These are phyloP conservation scores for Auanema freiburgensis DNA, from an alignment of 2,888 invertebrate genomes.

Conservation along the genomic window DNA sequence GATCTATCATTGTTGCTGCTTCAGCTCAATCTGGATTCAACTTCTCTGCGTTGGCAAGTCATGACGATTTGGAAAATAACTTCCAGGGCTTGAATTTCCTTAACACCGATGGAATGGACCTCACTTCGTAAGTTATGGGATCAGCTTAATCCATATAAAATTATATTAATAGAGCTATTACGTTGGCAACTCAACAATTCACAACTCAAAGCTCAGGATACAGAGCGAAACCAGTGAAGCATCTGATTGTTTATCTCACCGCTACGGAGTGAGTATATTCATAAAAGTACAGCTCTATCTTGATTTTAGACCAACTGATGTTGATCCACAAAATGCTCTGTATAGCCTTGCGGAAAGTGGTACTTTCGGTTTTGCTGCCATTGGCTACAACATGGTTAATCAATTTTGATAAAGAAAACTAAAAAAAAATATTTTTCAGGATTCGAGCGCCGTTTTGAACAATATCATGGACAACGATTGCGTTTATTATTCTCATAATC, in stretches of 20 bases:
- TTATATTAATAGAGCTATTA: conserved; percentile 26
- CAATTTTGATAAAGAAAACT: background rate
- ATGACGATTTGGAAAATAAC: too few species aligned
- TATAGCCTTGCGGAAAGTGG: conserved; percentile 32
- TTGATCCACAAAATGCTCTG: conserved; percentile 37
- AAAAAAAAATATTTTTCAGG: conserved; percentile 9
- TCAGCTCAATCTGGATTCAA: background rate
- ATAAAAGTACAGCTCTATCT: background rate
- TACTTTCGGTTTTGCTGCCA: conserved; percentile 38
- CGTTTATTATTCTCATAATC: conserved; percentile 27
- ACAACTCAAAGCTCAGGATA: conserved; percentile 35
- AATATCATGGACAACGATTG: conserved; percentile 31
- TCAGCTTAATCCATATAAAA: too few species aligned
- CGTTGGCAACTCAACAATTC: conserved; percentile 31
- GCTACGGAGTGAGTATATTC: conserved; percentile 30
- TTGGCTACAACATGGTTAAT: conserved; percentile 31
- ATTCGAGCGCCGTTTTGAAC: conserved; percentile 20
- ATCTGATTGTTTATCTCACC: conserved; percentile 51
- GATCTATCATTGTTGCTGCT: background rate
- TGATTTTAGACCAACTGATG: conserved; percentile 42
- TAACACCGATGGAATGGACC: background rate
- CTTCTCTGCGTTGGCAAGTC: background rate
- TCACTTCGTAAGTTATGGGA: background rate
- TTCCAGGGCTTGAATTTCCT: background rate
- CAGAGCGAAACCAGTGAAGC: conserved; percentile 22